phyloP scores from a whole-genome alignment of 1,140 invertebrate genomes.

The Trachymyrmex septentrionalis region DNA sequence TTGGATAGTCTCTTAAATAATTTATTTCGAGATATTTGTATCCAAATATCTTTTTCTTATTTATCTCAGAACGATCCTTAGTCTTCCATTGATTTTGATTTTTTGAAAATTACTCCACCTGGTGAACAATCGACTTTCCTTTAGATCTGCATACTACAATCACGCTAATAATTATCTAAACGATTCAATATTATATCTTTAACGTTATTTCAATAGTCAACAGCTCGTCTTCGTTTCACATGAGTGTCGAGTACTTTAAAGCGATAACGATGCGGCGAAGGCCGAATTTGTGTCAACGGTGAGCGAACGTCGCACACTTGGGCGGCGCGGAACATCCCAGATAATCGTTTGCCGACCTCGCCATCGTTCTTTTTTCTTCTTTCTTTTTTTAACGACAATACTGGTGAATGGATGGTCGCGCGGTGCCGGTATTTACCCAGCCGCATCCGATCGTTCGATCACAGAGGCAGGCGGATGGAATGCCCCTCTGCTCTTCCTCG shows the following conservation, averaged over 20 bases:
- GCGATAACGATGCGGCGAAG: constrained; percentile 28
- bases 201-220: not conserved
- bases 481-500: constrained; percentile 33
- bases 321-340: constrained; percentile 22
- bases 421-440: constrained; percentile 53
- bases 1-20: not conserved
- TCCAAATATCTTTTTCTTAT: not conserved
- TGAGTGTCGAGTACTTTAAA: not conserved
- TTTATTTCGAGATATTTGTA: not conserved
- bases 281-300: constrained; percentile 52
- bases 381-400: constrained; percentile 63
- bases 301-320: constrained; percentile 22
- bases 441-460: constrained; percentile 60
- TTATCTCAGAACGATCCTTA: not conserved
- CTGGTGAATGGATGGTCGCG: constrained; percentile 65
- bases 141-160: not conserved
- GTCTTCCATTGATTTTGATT: not conserved
- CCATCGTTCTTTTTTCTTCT: constrained; percentile 29
- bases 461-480: constrained; percentile 20
- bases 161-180: not conserved
- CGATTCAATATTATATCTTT: not conserved
- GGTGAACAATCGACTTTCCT: not conserved
- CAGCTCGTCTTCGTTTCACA: not conserved
- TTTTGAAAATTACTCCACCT: not conserved
- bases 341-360: constrained; percentile 57